Conservation (phyloP, 1,140 invertebrate genomes). For the Leptonema lineaticorne region DNA sequence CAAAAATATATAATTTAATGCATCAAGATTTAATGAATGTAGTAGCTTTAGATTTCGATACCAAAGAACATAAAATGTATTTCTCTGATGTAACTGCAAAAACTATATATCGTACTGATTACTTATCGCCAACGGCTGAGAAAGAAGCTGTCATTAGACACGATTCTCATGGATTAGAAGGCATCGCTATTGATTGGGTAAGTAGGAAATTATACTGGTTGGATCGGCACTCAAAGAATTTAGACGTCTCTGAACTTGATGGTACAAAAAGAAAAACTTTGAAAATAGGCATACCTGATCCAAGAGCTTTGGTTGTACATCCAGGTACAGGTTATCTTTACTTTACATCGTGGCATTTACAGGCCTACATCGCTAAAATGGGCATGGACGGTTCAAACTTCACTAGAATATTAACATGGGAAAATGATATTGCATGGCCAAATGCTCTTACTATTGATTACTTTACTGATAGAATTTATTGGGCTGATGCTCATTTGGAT, state of each 20-base stretch:
- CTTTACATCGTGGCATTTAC: conserved; percentile 94
- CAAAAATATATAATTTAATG: conserved; percentile 79
- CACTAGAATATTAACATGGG: conserved; percentile 84
- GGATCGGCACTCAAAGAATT: conserved; percentile 91
- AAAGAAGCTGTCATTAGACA: conserved; percentile 88
- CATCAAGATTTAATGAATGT: conserved; percentile 96
- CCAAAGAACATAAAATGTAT: conserved; percentile 80
- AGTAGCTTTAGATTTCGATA: conserved; percentile 93
- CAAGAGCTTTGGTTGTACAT: conserved; percentile 91
- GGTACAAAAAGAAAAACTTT: conserved; percentile 89
- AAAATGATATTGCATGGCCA: conserved; percentile 96
- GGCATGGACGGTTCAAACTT: conserved; percentile 96
- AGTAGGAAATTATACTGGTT: conserved; percentile 96
- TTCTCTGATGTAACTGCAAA: conserved; percentile 95
- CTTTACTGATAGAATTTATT: conserved; percentile 92
- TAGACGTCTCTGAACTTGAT: conserved; percentile 90
- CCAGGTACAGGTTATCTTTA: conserved; percentile 93
- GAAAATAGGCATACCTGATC: conserved; percentile 85
- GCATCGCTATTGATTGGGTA: conserved; percentile 96
- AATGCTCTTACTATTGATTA: conserved; percentile 97
- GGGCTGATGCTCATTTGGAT: conserved; percentile 98
- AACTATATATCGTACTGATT: conserved; percentile 79
- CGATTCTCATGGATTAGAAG: conserved; percentile 92
- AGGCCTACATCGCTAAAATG: conserved; percentile 96
- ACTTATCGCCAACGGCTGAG: conserved; percentile 51